Conservation (phyloP, 2,113 vertebrate species). For the Serinus canaria region DNA sequence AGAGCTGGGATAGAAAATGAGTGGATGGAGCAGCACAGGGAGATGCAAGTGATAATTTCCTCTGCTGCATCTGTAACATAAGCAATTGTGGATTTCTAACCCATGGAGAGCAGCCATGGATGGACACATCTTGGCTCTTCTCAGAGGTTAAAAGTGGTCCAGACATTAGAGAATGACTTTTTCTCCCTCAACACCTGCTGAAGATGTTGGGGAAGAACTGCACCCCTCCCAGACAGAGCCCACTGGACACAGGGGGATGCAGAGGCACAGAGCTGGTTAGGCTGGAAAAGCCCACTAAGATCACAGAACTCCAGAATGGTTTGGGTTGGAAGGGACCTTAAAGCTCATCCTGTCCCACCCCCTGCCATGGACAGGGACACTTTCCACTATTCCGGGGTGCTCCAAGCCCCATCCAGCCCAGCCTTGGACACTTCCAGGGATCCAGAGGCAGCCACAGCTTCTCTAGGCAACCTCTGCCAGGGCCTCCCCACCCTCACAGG, state of each 20-base stretch:
- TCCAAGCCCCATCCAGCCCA: fast-evolving
- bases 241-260: fast-evolving
- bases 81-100: neutral
- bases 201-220: neutral
- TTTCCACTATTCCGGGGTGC: fast-evolving
- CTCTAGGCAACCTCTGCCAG: fast-evolving
- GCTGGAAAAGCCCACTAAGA: neutral
- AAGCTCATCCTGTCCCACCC: fast-evolving
- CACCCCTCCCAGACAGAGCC: neutral
- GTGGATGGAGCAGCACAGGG: neutral
- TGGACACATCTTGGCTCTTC: neutral
- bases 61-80: neutral
- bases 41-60: fast-evolving
- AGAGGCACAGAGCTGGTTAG: neutral
- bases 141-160: too few relatives aligned
- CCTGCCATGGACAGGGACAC: neutral
- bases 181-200: neutral
- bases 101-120: neutral
- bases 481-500: fast-evolving
- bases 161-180: fast-evolving
- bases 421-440: neutral
- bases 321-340: neutral
- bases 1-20: neutral
- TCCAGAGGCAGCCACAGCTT: neutral
- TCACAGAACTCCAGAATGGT: neutral